Percentiles rank a stretch among this genome's conserved stretches.
Evolutionary conservation across 2,113 vertebrate genomes (phyloP).

Genomic region (Grus americana): DNA sequence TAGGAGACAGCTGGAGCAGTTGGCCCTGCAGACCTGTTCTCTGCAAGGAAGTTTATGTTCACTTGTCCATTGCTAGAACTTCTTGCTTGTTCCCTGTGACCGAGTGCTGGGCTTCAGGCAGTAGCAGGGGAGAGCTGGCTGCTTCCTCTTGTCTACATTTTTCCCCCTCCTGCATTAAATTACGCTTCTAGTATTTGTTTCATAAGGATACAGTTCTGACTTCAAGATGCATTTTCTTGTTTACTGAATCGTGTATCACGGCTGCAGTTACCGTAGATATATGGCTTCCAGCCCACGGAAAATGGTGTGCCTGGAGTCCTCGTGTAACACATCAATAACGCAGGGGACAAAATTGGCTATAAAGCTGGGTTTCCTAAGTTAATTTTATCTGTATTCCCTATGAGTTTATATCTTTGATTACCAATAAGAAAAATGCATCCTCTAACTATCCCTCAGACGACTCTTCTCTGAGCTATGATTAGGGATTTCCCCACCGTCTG

Average conservation of each 20-base stretch:
- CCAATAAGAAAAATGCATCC: rapidly evolving
- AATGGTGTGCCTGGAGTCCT: background rate
- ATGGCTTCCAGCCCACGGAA: background rate
- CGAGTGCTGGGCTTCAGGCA: background rate
- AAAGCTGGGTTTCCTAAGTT: background rate
- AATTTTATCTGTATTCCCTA: background rate
- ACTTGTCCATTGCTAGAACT: background rate
- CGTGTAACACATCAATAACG: background rate
- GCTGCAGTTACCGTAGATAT: background rate
- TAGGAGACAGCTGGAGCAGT: background rate
- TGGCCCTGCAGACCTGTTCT: background rate
- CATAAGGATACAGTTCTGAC: background rate
- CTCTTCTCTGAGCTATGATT: background rate
- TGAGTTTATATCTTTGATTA: background rate
- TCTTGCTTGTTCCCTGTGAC: background rate
- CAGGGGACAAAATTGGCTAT: background rate
- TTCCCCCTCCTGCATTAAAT: background rate
- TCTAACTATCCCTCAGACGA: background rate
- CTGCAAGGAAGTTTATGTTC: background rate
- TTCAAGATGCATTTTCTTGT: background rate
- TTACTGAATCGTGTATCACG: rapidly evolving
- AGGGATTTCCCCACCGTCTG: rapidly evolving
- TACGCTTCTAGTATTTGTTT: background rate
- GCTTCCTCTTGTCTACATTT: rapidly evolving
- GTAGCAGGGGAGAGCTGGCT: background rate